Conservation (phyloP, 2,888 invertebrate species). For the Hoplodrina ambigua region DNA sequence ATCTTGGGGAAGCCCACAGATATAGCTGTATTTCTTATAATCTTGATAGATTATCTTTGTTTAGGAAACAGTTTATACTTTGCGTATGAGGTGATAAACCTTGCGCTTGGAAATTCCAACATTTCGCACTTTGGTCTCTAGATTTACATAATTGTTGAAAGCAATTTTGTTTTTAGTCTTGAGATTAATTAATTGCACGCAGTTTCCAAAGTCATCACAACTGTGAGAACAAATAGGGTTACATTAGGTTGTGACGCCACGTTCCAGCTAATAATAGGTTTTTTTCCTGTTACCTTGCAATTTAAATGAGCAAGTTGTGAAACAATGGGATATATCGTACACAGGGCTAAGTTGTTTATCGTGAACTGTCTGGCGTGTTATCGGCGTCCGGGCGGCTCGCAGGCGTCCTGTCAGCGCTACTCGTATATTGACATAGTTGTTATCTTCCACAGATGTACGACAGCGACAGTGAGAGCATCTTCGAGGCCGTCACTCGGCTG, state of each 20-base stretch:
- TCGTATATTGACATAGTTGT: slow-evolving; percentile 36
- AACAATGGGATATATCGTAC: slow-evolving; percentile 2
- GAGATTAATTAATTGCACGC: not conserved
- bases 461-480: slow-evolving; percentile 76
- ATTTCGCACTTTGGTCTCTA: slow-evolving; percentile 8
- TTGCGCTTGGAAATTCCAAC: slow-evolving; percentile 25
- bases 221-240: slow-evolving; percentile 13
- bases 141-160: not conserved
- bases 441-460: slow-evolving; percentile 70
- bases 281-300: slow-evolving; percentile 33
- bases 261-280: slow-evolving; percentile 16
- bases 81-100: slow-evolving; percentile 8
- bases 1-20: slow-evolving; percentile 30
- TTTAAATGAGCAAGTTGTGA: slow-evolving; percentile 10
- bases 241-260: slow-evolving; percentile 17
- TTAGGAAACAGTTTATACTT: slow-evolving; percentile 11
- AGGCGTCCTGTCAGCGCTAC: slow-evolving; percentile 11
- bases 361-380: slow-evolving; percentile 14
- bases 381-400: slow-evolving; percentile 13
- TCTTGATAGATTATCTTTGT: slow-evolving; percentile 32
- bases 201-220: slow-evolving; percentile 37
- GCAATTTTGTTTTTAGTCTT: not conserved
- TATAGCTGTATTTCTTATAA: not conserved
- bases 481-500: slow-evolving; percentile 68
- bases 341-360: slow-evolving; percentile 19